Percentiles rank a stretch among this genome's conserved stretches.
Conservation (phyloP, 2,797 vertebrate genomes). For the Pseudochromis fuscus region DNA sequence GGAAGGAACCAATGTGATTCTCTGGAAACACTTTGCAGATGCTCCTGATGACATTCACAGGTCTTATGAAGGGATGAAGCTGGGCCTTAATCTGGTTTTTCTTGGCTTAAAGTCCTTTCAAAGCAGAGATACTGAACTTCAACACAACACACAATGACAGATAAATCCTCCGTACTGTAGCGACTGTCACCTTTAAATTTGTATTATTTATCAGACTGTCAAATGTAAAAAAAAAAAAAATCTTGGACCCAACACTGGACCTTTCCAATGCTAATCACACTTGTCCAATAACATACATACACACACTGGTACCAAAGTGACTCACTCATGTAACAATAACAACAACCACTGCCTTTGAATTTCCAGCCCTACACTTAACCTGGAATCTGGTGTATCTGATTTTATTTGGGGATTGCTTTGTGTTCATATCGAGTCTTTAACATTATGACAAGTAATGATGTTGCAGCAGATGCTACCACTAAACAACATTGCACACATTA, state of each 20-base stretch:
- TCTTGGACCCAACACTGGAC: too few relatives aligned
- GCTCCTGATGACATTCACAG: constrained; percentile 58
- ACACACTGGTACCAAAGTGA: not conserved
- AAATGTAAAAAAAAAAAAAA: not conserved
- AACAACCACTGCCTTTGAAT: not conserved
- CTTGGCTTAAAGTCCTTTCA: constrained; percentile 31
- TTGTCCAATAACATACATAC: not conserved
- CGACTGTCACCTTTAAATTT: constrained; percentile 34
- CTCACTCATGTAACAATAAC: not conserved
- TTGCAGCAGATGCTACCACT: too few relatives aligned
- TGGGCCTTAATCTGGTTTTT: constrained; percentile 46
- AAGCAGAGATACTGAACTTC: constrained; percentile 42
- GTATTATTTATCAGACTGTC: constrained; percentile 10
- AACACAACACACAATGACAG: constrained; percentile 12
- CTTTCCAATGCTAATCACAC: too few relatives aligned
- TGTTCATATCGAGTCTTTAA: too few relatives aligned
- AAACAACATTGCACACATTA: too few relatives aligned
- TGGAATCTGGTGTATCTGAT: too few relatives aligned
- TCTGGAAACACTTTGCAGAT: constrained; percentile 60
- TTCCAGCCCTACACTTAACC: not conserved
- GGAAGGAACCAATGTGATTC: constrained; percentile 46
- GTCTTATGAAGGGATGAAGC: constrained; percentile 48
- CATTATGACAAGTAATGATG: too few relatives aligned
- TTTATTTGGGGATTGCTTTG: too few relatives aligned
- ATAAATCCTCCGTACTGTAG: constrained; percentile 18